These are phyloP conservation scores for Etia nguti DNA, from an alignment of 2,113 vertebrate genomes.

Conservation along the genomic window DNA sequence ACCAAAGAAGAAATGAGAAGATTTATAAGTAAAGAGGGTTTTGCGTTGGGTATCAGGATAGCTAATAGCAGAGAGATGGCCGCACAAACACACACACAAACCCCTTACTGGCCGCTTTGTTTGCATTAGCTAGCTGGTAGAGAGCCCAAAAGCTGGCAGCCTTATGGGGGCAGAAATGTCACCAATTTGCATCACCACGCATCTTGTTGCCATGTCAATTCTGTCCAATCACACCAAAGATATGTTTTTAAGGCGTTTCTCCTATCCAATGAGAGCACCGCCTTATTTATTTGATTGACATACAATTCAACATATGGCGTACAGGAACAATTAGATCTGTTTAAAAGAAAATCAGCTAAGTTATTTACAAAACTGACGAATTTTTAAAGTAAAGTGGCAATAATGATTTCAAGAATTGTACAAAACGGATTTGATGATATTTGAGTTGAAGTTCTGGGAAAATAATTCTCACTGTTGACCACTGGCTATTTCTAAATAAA, in stretches of 20 bases:
- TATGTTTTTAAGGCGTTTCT: background rate
- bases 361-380: background rate
- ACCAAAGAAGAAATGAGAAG: conserved; percentile 46
- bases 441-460: background rate
- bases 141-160: background rate
- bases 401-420: background rate
- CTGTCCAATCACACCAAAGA: conserved; percentile 36
- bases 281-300: conserved; percentile 42
- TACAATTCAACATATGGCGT: conserved; percentile 25
- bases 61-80: conserved; percentile 3
- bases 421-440: background rate
- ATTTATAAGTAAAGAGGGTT: background rate
- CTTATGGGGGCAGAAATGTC: background rate
- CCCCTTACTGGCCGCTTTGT: background rate
- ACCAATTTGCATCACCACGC: conserved; percentile 21
- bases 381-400: background rate
- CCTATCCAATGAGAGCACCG: conserved; percentile 15
- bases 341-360: background rate
- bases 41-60: background rate
- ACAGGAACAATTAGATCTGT: background rate
- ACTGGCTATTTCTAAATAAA: background rate
- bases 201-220: conserved; percentile 44
- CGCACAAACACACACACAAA: conserved; percentile 28
- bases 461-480: background rate
- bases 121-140: conserved; percentile 27